A percentile compares a stretch with the other conserved stretches of the same genome.
Conservation (phyloP, 1,140 invertebrate genomes). For the Trichogramma pretiosum region DNA sequence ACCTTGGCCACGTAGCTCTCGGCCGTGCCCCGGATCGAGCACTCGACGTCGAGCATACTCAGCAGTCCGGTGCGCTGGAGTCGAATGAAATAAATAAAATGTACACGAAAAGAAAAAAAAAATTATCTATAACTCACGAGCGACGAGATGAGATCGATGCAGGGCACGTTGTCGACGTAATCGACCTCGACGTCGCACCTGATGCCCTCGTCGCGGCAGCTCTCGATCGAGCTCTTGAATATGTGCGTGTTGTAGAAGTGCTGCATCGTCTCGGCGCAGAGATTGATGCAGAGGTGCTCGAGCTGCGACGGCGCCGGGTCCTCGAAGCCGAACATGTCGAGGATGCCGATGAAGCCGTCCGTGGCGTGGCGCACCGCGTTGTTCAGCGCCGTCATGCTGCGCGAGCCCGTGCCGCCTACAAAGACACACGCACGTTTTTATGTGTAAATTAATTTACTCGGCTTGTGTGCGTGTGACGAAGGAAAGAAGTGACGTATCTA, state of each 20-base stretch:
- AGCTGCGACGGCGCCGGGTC: constrained; percentile 81
- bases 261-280: constrained; percentile 94
- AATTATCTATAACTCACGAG: constrained; percentile 53
- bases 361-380: constrained; percentile 88
- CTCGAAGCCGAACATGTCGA: constrained; percentile 95
- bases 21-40: constrained; percentile 74
- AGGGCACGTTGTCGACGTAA: constrained; percentile 92
- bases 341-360: constrained; percentile 87
- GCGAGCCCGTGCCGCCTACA: constrained; percentile 65
- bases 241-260: constrained; percentile 96
- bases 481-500: too few species aligned
- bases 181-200: constrained; percentile 84
- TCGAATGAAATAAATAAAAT: too few species aligned
- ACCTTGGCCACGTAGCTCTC: constrained; percentile 84
- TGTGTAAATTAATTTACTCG: too few species aligned
- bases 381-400: constrained; percentile 84
- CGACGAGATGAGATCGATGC: constrained; percentile 90
- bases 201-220: constrained; percentile 87
- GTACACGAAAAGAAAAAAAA: constrained; percentile 8
- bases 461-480: too few species aligned
- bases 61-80: constrained; percentile 72
- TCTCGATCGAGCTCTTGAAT: constrained; percentile 89
- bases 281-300: constrained; percentile 88
- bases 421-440: too few species aligned
- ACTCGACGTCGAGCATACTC: constrained; percentile 89